A percentile compares a stretch with the other conserved stretches of the same genome.
These are phyloP conservation scores for Aelia acuminata DNA, from an alignment of 2,888 invertebrate species.

Conservation along the genomic window DNA sequence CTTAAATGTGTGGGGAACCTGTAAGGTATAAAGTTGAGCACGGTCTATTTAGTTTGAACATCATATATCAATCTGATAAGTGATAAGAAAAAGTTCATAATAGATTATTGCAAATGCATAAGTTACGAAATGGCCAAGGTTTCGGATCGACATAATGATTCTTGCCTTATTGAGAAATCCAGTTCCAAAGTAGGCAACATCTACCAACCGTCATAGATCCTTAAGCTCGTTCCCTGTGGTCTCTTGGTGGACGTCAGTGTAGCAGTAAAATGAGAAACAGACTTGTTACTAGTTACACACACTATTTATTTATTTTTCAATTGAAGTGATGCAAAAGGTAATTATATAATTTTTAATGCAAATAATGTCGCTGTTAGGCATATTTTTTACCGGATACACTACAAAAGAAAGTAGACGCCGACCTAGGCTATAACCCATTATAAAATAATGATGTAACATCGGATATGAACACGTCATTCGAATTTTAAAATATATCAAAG, in stretches of 20 bases:
- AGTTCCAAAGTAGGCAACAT: slow-evolving; percentile 28
- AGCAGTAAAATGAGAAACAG: not conserved
- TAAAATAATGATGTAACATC: not conserved
- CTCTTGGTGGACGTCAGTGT: not conserved
- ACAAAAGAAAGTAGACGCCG: slow-evolving; percentile 5
- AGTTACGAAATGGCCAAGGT: slow-evolving; percentile 35
- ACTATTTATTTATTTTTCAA: not conserved
- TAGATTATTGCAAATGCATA: slow-evolving; percentile 7
- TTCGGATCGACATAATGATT: slow-evolving; percentile 28
- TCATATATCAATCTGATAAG: not conserved
- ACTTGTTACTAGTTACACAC: not conserved
- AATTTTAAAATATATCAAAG: not conserved
- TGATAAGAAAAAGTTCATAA: not conserved
- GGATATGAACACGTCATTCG: not conserved
- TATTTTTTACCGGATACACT: not conserved
- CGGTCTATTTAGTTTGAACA: not conserved
- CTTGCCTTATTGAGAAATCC: slow-evolving; percentile 32
- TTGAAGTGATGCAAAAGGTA: slow-evolving; percentile 33
- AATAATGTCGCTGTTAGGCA: not conserved
- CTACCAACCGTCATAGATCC: slow-evolving; percentile 18
- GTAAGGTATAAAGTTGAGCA: not conserved
- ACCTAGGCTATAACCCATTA: slow-evolving; percentile 4
- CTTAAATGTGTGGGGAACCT: not conserved
- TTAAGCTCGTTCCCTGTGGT: not conserved
- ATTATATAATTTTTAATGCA: slow-evolving; percentile 27